phyloP scores from a whole-genome alignment of 2,797 vertebrate species.

The Myoxocephalus aenaeus region DNA sequence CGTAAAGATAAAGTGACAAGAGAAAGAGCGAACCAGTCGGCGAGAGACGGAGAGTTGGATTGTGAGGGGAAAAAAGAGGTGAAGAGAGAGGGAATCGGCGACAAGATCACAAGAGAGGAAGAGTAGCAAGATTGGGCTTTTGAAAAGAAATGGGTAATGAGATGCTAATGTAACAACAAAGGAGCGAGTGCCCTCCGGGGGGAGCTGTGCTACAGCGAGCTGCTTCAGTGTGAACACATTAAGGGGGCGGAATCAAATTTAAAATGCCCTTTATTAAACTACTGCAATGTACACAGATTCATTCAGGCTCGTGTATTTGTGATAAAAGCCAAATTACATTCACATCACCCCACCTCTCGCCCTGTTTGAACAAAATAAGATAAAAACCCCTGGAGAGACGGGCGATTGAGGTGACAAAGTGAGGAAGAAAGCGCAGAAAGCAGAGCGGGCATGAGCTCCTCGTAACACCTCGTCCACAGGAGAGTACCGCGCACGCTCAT shows the following conservation, averaged over 20 bases:
- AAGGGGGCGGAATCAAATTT: constrained; percentile 39
- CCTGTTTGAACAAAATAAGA: constrained; percentile 17
- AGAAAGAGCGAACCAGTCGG: constrained; percentile 12
- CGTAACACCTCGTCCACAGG: background rate
- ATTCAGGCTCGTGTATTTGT: constrained; percentile 41
- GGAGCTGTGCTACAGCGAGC: constrained; percentile 64
- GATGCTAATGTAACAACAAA: constrained; percentile 81
- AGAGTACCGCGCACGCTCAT: background rate
- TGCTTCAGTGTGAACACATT: constrained; percentile 49
- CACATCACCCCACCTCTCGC: constrained; percentile 34
- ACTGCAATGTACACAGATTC: constrained; percentile 46
- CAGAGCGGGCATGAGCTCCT: background rate
- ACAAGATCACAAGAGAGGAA: constrained; percentile 52
- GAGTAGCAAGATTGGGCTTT: constrained; percentile 45
- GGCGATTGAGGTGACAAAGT: constrained; percentile 27
- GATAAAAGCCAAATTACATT: constrained; percentile 48
- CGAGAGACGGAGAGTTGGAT: constrained; percentile 19
- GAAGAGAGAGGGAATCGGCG: constrained; percentile 31
- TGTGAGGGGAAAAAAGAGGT: constrained; percentile 5
- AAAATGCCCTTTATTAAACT: constrained; percentile 63
- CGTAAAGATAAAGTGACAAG: constrained; percentile 26
- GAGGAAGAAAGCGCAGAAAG: background rate
- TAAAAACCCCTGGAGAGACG: constrained; percentile 18
- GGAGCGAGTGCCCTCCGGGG: constrained; percentile 67
- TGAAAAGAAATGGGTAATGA: constrained; percentile 75